These are phyloP conservation scores for Tanytarsus gracilentus DNA, from an alignment of 2,888 invertebrate genomes.

Conservation along the genomic window DNA sequence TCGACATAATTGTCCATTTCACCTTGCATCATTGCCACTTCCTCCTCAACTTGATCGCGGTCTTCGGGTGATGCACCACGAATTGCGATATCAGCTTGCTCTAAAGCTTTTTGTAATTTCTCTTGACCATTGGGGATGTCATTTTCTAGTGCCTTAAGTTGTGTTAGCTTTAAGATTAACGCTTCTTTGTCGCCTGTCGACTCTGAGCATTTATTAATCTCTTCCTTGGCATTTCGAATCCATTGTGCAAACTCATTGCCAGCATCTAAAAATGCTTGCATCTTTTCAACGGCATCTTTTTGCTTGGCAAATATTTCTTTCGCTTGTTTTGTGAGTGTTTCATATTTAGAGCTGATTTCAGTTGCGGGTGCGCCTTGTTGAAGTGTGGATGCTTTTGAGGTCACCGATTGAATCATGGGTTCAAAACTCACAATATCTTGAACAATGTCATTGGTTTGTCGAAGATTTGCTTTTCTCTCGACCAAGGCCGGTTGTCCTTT, in stretches of 20 bases:
- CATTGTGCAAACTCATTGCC: conserved; percentile 87
- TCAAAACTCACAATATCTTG: conserved; percentile 95
- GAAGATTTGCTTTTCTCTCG: conserved; percentile 77
- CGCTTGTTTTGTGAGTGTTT: conserved; percentile 80
- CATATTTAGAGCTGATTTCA: conserved; percentile 85
- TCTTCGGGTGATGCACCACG: conserved; percentile 75
- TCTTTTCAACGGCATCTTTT: conserved; percentile 80
- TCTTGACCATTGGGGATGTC: conserved; percentile 75
- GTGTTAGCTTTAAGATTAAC: conserved; percentile 74
- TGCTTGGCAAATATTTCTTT: conserved; percentile 82
- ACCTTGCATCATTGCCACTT: conserved; percentile 80
- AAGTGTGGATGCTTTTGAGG: conserved; percentile 85
- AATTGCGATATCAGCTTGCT: conserved; percentile 79
- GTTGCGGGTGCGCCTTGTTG: conserved; percentile 85
- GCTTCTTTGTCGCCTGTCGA: conserved; percentile 87
- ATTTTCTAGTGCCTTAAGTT: conserved; percentile 72
- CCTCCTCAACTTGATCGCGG: conserved; percentile 83
- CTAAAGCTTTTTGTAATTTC: conserved; percentile 72
- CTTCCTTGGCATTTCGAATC: conserved; percentile 85
- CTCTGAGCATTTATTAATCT: conserved; percentile 82
- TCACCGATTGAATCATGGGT: conserved; percentile 93
- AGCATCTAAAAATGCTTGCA: conserved; percentile 85
- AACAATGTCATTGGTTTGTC: conserved; percentile 88
- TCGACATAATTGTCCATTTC: conserved; percentile 78
- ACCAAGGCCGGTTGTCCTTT: conserved; percentile 68